A percentile compares a stretch with the other conserved stretches of the same genome.
These are phyloP conservation scores for Drymonia ruficornis DNA, from an alignment of 2,888 invertebrate genomes.

Conservation along the genomic window DNA sequence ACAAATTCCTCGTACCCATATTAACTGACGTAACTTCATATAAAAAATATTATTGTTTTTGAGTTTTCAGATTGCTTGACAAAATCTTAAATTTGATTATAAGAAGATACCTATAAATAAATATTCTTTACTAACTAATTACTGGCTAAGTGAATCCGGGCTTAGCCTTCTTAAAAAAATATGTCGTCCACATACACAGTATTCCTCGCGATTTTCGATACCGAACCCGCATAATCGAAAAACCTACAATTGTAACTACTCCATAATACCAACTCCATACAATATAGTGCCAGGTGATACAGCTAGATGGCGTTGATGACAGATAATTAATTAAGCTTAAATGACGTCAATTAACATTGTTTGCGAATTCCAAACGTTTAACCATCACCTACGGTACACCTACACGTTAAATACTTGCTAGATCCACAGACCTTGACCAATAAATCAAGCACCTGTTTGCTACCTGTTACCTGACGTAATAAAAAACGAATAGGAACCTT, in stretches of 20 bases:
- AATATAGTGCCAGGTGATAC: neutral
- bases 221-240: neutral
- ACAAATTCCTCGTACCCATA: too few species aligned
- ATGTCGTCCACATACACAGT: neutral
- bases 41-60: too few species aligned
- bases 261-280: neutral
- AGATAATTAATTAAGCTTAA: slow-evolving; percentile 1
- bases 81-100: too few species aligned
- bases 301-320: slow-evolving; percentile 25
- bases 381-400: slow-evolving; percentile 26
- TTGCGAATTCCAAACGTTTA: slow-evolving; percentile 23
- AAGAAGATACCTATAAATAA: too few species aligned
- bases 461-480: neutral
- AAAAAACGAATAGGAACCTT: too few species aligned
- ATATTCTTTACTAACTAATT: too few species aligned
- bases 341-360: slow-evolving; percentile 5
- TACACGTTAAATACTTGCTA: slow-evolving; percentile 16
- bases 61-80: too few species aligned
- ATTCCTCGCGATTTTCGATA: neutral
- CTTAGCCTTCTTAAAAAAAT: too few species aligned
- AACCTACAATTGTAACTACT: too few species aligned
- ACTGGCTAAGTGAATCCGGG: too few species aligned
- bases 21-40: too few species aligned
- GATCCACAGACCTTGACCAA: neutral
- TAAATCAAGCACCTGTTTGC: neutral